phyloP scores from a whole-genome alignment of 2,113 vertebrate species.

The Odontophorus gujanensis region DNA sequence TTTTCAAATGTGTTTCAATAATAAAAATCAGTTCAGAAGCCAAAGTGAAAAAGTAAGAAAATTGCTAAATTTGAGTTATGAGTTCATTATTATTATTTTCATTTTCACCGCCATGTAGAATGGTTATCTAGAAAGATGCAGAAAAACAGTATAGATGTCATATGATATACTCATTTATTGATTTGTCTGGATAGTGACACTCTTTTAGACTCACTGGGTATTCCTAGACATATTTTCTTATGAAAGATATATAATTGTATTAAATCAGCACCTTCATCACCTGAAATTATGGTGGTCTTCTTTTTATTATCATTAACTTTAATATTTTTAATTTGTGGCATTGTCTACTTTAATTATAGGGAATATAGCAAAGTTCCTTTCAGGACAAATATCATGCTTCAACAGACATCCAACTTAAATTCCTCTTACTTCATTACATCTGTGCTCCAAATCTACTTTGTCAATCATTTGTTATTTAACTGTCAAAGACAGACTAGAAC shows the following conservation, averaged over 20 bases:
- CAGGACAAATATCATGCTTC: not conserved
- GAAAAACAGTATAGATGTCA: not conserved
- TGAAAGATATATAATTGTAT: not conserved
- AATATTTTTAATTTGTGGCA: not conserved
- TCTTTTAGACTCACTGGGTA: not conserved
- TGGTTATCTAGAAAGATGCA: not conserved
- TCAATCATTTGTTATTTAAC: not conserved
- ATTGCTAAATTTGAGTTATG: not conserved
- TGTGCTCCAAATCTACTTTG: not conserved
- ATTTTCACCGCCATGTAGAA: not conserved
- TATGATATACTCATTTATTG: not conserved
- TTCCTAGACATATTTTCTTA: not conserved
- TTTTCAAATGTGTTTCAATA: conserved; percentile 49
- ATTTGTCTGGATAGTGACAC: not conserved
- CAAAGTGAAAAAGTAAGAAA: not conserved
- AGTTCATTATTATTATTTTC: not conserved
- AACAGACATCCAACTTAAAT: not conserved
- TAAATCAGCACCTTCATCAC: not conserved
- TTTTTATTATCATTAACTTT: not conserved
- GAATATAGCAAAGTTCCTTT: not conserved
- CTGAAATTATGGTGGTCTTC: not conserved
- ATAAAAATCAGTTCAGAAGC: conserved; percentile 33
- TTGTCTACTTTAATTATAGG: not conserved
- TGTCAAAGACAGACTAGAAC: not conserved
- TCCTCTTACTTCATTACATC: not conserved